Base-by-base conservation (phyloP, 2,888 invertebrate genomes). In the Monoplex corrugatus region DNA sequence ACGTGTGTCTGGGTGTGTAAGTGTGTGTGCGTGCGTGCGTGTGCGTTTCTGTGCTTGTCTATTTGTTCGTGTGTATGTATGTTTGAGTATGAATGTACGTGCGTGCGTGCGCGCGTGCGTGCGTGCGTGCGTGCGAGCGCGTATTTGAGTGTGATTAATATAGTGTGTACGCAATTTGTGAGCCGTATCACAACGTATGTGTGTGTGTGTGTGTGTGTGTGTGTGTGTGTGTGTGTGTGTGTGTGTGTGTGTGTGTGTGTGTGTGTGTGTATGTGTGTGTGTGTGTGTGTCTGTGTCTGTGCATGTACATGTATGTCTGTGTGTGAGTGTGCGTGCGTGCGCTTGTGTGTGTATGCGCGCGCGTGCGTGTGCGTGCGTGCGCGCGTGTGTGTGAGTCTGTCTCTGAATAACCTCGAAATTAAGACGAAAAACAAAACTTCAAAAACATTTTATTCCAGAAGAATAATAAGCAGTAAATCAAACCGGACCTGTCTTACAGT, bases 221-320 rank as follows among this genome's bases (percentile, higher is more conserved):
- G n/a, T n/a, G n/a, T 3, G 68, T 68, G 28, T 0, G 28, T 68
- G 68, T 23, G 68, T 10, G 5, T 23, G 32, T 3, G 68, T n/a
- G 68, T 3, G 68, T 23, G 23, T 3, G 63, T 68, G 68, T 68
- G 68, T 68, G 68, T 68, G 68, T 28, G 68, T 68, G 23, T 68
- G 63, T 68, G 68, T 68, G 68, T 28, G 68, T 68, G 68, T 68
- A n/a, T 68, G 68, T 68, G 68, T 68, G 68, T 68, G 68, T 68
- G 68, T 68, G 68, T 68, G 68, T 68, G 68, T 68, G 68, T 68
- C 28, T 68, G 68, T 68, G 68, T 68, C 28, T 28, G 68, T 68
- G 68, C 23, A n/a, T 63, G 32, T 28, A 16, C 44, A n/a, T 57
- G 2, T 8, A 38, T 13, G 0, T 78, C 44, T 45, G 43, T 78